Evolutionary conservation across 2,888 invertebrate genomes (phyloP).

Genomic region (Papilio demoleus): DNA sequence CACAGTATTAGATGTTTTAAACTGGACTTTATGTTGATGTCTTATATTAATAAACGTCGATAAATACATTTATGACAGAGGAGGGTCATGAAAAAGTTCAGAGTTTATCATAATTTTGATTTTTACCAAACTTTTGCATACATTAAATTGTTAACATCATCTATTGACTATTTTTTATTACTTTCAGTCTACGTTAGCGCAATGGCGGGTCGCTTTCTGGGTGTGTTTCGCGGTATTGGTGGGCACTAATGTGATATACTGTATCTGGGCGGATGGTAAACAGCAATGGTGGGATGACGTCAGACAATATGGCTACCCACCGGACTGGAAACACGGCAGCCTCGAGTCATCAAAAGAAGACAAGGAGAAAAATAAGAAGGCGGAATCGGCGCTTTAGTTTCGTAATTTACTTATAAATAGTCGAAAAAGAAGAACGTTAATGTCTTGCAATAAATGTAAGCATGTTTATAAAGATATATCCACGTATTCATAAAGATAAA

Average conservation of each 20-base stretch:
- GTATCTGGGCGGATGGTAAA: conserved; percentile 87
- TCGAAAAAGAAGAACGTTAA: background rate
- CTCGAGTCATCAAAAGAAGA: conserved; percentile 63
- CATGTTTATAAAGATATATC: background rate
- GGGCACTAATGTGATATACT: conserved; percentile 86
- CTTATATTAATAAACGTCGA: too few relatives aligned
- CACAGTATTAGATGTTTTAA: too few relatives aligned
- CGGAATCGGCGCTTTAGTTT: conserved; percentile 55
- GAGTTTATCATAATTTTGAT: too few relatives aligned
- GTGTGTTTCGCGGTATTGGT: conserved; percentile 86
- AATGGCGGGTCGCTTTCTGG: conserved; percentile 90
- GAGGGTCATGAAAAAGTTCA: too few relatives aligned
- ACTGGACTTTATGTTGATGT: too few relatives aligned
- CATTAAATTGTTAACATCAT: too few relatives aligned
- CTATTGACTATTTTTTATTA: background rate
- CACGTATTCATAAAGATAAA: conserved; percentile 1
- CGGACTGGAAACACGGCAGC: conserved; percentile 72
- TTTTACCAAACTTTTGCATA: too few relatives aligned
- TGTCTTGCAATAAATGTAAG: conserved; percentile 4
- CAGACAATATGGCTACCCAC: conserved; percentile 76
- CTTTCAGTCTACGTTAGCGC: conserved; percentile 82
- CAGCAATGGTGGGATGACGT: conserved; percentile 89
- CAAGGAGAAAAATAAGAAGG: conserved; percentile 70
- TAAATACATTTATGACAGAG: too few relatives aligned
- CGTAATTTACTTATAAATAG: background rate